Evolutionary conservation across 2,797 vertebrate genomes (phyloP).

Genomic region (Macroramphosus scolopax): DNA sequence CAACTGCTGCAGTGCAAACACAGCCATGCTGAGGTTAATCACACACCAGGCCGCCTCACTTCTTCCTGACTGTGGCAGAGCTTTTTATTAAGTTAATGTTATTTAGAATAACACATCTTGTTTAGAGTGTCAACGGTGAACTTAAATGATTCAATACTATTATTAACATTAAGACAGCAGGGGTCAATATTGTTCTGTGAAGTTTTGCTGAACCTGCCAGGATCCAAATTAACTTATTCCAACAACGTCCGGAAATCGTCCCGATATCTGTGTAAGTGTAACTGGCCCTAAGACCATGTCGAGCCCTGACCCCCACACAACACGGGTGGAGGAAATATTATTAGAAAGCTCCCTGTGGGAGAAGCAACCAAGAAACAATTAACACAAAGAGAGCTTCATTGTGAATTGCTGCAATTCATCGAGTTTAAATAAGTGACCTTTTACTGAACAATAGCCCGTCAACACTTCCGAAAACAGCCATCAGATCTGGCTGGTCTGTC

Average conservation of each 20-base stretch:
- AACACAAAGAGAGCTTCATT: slow-evolving; percentile 43
- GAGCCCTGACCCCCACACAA: background rate
- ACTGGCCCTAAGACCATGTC: too few relatives aligned
- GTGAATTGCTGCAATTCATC: slow-evolving; percentile 24
- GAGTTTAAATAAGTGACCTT: slow-evolving; percentile 57
- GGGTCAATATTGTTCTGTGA: slow-evolving; percentile 13
- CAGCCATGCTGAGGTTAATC: slow-evolving; percentile 36
- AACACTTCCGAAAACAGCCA: slow-evolving; percentile 42
- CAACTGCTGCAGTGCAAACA: slow-evolving; percentile 57
- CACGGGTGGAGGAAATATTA: slow-evolving; percentile 24
- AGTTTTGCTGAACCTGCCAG: slow-evolving; percentile 11
- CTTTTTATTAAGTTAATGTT: slow-evolving; percentile 1
- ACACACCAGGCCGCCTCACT: slow-evolving; percentile 16
- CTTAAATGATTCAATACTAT: background rate
- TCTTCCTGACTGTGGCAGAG: slow-evolving; percentile 7
- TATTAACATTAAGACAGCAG: slow-evolving; percentile 3
- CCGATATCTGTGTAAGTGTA: too few relatives aligned
- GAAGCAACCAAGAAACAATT: slow-evolving; percentile 27
- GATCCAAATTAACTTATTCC: too few relatives aligned
- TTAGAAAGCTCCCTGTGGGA: slow-evolving; percentile 37
- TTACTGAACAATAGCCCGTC: slow-evolving; percentile 49
- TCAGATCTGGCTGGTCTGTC: slow-evolving; percentile 16
- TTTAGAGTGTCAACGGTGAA: background rate
- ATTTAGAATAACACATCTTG: background rate
- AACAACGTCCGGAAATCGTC: too few relatives aligned